These are phyloP conservation scores for Trematocara variabile DNA, from an alignment of 2,113 vertebrate species.

Conservation along the genomic window DNA sequence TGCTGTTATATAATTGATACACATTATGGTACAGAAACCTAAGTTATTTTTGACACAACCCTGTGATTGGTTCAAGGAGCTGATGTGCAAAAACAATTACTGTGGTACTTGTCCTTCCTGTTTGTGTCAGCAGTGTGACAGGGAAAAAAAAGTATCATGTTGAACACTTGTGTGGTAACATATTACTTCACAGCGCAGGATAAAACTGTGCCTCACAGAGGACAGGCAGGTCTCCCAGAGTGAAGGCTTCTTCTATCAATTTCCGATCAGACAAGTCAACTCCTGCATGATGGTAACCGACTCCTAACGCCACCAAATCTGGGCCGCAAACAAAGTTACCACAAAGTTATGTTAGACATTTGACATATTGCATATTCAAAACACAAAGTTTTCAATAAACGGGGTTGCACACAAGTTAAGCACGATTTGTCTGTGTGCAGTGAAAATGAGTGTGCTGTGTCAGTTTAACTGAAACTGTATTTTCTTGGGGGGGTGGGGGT, in stretches of 20 bases:
- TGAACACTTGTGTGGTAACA: neutral
- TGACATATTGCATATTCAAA: neutral
- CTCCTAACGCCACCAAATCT: slow-evolving; percentile 85
- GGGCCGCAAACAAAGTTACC: slow-evolving; percentile 16
- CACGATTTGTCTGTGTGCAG: neutral
- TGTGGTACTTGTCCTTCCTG: neutral
- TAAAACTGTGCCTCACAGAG: slow-evolving; percentile 82
- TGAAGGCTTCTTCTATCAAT: slow-evolving; percentile 86
- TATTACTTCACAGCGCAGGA: neutral
- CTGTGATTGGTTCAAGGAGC: neutral
- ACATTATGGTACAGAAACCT: neutral
- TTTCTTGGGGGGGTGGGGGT: neutral
- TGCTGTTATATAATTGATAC: neutral
- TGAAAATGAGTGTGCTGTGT: neutral
- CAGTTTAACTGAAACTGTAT: neutral
- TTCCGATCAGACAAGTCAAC: slow-evolving; percentile 90
- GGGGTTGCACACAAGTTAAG: neutral
- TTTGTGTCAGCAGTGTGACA: neutral
- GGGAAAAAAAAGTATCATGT: neutral
- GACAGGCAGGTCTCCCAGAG: slow-evolving; percentile 85
- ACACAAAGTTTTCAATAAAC: neutral
- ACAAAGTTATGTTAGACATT: neutral
- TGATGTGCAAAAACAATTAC: neutral
- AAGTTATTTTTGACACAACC: neutral
- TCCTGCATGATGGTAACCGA: slow-evolving; percentile 96